Evolutionary conservation across 2,888 invertebrate species (phyloP), one percentile per base, ranked within the genome.

Genomic region (Polyommatus iphigenia): DNA sequence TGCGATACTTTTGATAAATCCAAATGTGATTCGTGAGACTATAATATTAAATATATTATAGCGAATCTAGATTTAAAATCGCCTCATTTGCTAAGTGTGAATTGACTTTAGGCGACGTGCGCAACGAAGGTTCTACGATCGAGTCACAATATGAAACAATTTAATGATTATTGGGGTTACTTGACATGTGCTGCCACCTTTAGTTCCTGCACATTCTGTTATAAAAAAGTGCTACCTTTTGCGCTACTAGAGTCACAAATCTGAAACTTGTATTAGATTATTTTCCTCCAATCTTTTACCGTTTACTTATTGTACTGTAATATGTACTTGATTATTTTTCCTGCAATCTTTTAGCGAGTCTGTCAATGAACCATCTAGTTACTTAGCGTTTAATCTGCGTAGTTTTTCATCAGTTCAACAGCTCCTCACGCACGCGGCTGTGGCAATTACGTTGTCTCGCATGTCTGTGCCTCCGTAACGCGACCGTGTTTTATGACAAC

Each of bases 401-500:
- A 6, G 67, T 67, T 18, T 29, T 67, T 67, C 29, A 67, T 67
- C 67, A 67, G 67, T 67, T 67, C 67, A 67, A 67, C 67, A 67
- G 29, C 67, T 20, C 67, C 29, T 67, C 73, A 73, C 73, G 46
- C 73, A 46, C 20, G 46, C 73, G 41, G 54, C 24, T 75, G 29
- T 72, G 18, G 71, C 24, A 50, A 50, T 75, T 75, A 75, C 46
- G 13, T 54, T 3, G 50, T 54, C 50, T 75, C 75, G 75, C 75
- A 75, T 75, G 75, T 50, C 46, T 73, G 73, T 46, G 54, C 15
- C 75, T 75, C 50, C 75, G 75, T 50, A 54, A 54, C 75, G 75
- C 75, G 75, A 46, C 20, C 75, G 75, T 75, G 75, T 75, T 75
- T 54, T 54, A 75, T 75, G 75, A 75, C 75, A 75, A 75, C 18